phyloP scores from a whole-genome alignment of 2,888 invertebrate species.

The Ichneumon xanthorius region DNA sequence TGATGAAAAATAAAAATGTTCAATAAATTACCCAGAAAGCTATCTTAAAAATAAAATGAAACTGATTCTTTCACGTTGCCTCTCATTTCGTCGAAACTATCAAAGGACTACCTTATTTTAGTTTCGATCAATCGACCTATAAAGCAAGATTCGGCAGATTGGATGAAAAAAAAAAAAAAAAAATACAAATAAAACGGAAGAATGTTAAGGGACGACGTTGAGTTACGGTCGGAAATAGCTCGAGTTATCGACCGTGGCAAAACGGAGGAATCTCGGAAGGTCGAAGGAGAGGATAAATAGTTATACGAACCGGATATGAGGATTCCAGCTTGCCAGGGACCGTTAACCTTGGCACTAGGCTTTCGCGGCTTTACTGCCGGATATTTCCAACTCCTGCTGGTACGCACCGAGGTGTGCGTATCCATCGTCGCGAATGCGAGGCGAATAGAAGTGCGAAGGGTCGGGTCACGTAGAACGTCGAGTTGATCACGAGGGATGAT shows the following conservation, averaged over 20 bases:
- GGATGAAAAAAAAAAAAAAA: not conserved
- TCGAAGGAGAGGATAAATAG: not conserved
- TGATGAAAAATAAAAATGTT: too few relatives aligned
- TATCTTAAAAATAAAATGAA: too few relatives aligned
- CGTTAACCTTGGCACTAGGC: not conserved
- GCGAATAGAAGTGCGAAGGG: not conserved
- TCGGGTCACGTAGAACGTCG: slow-evolving; percentile 21
- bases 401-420: too few relatives aligned
- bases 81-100: too few relatives aligned
- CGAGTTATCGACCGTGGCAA: too few relatives aligned
- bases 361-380: not conserved
- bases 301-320: not conserved
- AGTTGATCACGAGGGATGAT: slow-evolving; percentile 11
- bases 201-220: not conserved
- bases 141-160: not conserved
- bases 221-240: not conserved
- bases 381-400: not conserved
- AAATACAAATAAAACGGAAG: too few relatives aligned
- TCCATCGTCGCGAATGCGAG: not conserved
- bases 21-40: too few relatives aligned
- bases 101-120: not conserved
- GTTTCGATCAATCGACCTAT: not conserved
- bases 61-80: too few relatives aligned
- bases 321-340: not conserved
- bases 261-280: not conserved